phyloP scores from a whole-genome alignment of 2,888 invertebrate genomes.

The Brachylomia viminalis region DNA sequence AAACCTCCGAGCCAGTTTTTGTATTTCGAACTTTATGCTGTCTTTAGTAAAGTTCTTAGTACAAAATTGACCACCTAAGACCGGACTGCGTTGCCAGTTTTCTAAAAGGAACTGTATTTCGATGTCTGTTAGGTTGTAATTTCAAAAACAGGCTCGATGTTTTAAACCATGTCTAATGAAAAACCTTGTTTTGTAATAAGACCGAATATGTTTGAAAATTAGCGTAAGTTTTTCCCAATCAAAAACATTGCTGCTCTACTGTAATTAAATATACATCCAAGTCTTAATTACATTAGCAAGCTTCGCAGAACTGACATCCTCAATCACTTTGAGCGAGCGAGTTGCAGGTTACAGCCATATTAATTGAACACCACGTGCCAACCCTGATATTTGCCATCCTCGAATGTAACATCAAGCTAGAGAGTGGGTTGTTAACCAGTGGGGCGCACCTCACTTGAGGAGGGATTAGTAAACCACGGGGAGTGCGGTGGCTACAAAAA shows the following conservation, averaged over 20 bases:
- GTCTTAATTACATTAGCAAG: constrained; percentile 7
- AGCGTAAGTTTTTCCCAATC: neutral
- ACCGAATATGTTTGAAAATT: neutral
- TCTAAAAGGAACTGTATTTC: too few species aligned
- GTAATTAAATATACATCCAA: neutral
- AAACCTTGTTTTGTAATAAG: too few species aligned
- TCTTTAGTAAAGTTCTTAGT: too few species aligned
- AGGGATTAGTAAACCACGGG: neutral
- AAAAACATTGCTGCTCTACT: neutral
- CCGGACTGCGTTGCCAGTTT: too few species aligned
- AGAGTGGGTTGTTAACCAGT: neutral
- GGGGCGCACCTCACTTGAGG: neutral
- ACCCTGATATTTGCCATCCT: constrained; percentile 6
- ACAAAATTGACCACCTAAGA: too few species aligned
- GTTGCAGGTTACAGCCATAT: constrained; percentile 2
- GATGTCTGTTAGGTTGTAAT: too few species aligned
- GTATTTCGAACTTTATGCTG: too few species aligned
- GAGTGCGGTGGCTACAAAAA: neutral
- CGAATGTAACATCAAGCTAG: constrained; percentile 9
- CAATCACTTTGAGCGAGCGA: constrained; percentile 9
- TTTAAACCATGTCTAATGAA: too few species aligned
- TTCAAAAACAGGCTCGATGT: too few species aligned
- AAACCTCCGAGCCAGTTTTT: too few species aligned
- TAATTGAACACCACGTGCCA: constrained; percentile 13
- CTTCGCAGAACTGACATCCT: neutral